Conservation (phyloP, 2,797 vertebrate species). For the Crypturellus tataupa region DNA sequence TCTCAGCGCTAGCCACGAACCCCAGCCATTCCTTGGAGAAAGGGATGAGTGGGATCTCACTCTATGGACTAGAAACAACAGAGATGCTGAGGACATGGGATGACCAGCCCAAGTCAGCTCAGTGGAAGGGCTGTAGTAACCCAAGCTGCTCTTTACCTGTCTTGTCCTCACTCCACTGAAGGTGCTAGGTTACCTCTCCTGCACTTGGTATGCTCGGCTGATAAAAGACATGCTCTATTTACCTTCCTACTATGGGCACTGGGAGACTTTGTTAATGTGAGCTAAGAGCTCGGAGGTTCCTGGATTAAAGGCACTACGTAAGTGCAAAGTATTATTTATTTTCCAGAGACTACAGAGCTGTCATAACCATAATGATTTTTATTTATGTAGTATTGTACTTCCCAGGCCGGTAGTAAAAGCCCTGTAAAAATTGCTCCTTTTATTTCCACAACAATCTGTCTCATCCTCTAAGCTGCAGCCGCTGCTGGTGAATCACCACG, state of each 20-base stretch:
- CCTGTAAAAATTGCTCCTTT: conserved; percentile 36
- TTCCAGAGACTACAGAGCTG: conserved; percentile 58
- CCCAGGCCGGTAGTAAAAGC: conserved; percentile 38
- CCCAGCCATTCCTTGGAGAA: too few species aligned
- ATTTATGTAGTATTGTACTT: conserved; percentile 49
- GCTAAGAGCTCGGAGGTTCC: conserved; percentile 35
- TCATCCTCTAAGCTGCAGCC: neutral
- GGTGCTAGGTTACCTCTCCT: neutral
- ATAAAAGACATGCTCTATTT: neutral
- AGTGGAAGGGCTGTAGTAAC: neutral
- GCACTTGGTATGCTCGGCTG: neutral
- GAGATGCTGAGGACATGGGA: neutral
- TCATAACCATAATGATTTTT: conserved; percentile 37
- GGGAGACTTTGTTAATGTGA: neutral
- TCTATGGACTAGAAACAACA: neutral
- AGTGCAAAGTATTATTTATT: conserved; percentile 64
- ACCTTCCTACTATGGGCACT: neutral
- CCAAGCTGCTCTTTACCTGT: neutral
- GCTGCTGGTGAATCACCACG: neutral
- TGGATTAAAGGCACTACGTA: conserved; percentile 2
- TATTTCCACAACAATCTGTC: conserved; percentile 19
- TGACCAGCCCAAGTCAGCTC: rapidly evolving
- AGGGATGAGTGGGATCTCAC: neutral
- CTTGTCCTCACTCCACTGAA: neutral
- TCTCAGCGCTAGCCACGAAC: neutral